These are phyloP conservation scores for Clanis bilineata DNA, from an alignment of 2,888 invertebrate species.

Conservation along the genomic window DNA sequence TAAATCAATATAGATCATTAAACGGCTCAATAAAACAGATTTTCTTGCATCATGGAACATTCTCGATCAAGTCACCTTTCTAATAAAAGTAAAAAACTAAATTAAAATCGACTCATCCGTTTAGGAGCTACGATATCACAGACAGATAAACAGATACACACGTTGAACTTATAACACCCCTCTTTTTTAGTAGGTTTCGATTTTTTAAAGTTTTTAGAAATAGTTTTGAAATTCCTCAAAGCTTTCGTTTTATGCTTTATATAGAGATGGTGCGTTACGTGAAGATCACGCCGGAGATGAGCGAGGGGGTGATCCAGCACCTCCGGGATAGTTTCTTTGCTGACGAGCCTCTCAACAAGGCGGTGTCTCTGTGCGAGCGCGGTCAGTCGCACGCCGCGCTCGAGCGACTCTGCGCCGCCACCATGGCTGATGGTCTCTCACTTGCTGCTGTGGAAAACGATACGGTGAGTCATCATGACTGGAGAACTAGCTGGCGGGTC, in stretches of 20 bases:
- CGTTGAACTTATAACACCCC: too few relatives aligned
- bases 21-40: too few relatives aligned
- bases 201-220: too few relatives aligned
- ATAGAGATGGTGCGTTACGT: slow-evolving; percentile 59
- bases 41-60: too few relatives aligned
- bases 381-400: slow-evolving; percentile 87
- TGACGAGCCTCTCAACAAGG: slow-evolving; percentile 91
- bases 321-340: slow-evolving; percentile 89
- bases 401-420: slow-evolving; percentile 87
- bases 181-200: too few relatives aligned
- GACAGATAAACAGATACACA: too few relatives aligned
- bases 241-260: neutral
- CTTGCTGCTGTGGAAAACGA: slow-evolving; percentile 84
- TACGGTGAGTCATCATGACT: slow-evolving; percentile 67
- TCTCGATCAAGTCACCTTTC: too few relatives aligned
- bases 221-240: too few relatives aligned
- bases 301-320: slow-evolving; percentile 86
- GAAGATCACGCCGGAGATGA: slow-evolving; percentile 60
- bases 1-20: too few relatives aligned
- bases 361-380: slow-evolving; percentile 87
- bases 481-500: neutral
- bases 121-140: too few relatives aligned
- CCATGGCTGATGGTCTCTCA: slow-evolving; percentile 88
- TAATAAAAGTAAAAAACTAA: too few relatives aligned
- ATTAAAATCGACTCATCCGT: too few relatives aligned